Evolutionary conservation across 1,140 invertebrate genomes (phyloP).

Genomic region (Trachymyrmex cornetzi): DNA sequence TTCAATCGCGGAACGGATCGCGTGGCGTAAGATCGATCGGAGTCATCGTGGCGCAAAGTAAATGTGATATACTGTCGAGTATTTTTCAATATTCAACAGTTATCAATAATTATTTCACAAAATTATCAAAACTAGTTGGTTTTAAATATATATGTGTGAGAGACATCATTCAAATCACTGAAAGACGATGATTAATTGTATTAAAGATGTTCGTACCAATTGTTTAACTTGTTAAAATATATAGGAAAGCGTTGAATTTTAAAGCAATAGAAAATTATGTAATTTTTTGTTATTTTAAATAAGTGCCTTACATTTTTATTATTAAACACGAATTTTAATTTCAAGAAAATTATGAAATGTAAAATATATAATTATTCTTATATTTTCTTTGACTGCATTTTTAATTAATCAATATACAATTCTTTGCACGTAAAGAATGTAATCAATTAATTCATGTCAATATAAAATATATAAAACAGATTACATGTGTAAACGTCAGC

Average conservation of each 20-base stretch:
- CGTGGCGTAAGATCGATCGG: not conserved
- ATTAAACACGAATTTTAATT: not conserved
- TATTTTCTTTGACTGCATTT: not conserved
- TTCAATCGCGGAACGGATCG: not conserved
- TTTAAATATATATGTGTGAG: not conserved
- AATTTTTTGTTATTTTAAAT: not conserved
- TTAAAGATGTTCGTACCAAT: not conserved
- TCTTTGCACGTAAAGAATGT: not conserved
- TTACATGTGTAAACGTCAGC: not conserved
- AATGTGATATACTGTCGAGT: not conserved
- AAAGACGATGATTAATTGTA: not conserved
- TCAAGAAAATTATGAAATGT: not conserved
- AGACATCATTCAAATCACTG: not conserved
- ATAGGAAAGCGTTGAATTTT: not conserved
- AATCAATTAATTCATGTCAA: not conserved
- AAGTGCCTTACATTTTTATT: not conserved
- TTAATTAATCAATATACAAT: not conserved
- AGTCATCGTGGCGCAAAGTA: not conserved
- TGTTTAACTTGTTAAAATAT: not conserved
- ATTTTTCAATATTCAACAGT: not conserved
- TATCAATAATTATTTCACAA: not conserved
- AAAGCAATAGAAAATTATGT: not conserved
- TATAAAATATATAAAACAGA: not conserved
- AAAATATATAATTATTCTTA: not conserved
- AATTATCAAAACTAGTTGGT: not conserved